Evolutionary conservation across 2,797 vertebrate genomes (phyloP), one percentile per base, ranked within the genome.

Genomic region (Chrysocyon brachyurus): DNA sequence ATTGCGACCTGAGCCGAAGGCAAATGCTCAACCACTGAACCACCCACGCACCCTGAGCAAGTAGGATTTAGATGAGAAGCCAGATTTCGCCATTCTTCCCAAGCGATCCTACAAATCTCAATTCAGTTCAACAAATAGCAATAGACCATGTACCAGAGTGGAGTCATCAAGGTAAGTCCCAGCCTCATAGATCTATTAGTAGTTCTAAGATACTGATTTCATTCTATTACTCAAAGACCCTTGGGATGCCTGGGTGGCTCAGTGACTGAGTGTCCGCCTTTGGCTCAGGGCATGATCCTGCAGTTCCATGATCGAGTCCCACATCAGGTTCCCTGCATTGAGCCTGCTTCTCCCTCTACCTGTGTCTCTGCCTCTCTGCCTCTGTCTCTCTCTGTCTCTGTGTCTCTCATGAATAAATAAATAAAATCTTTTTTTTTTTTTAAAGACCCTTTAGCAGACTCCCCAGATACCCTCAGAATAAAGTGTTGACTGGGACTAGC

Each of bases 71-170:
- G 12, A 77, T 14, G 17, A 64, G 84, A 93, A 61, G 31, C 57
- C 59, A 70, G 79, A 56, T 21, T 15, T 46, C n/a, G 36, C 24
- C 16, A 1, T 31, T 56, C 59, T 94, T 73, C 46, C 59, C 33
- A 46, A 21, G 7, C 46, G 10, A 9, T 49, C 59, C 15, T 70
- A 5, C 49, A 49, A 46, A 90, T 5, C 52, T 56, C 46, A 26
- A 1, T 54, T 94, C 79, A 11, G 36, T 24, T 64, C 57, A 56
- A 6, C 11, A 49, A 64, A 4, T 5, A 36, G 28, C 1, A 14
- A 9, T 0, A 3, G 16, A 21, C 11, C 49, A 46, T 0, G 3
- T 2, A 11, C 21, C 26, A 14, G 0, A 0, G 33, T 82, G 54
- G 26, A 36, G 8, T 15, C 63, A 14, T 8, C 14, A 10, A 24